phyloP scores from a whole-genome alignment of 2,113 vertebrate species.

The Arothron firmamentum region DNA sequence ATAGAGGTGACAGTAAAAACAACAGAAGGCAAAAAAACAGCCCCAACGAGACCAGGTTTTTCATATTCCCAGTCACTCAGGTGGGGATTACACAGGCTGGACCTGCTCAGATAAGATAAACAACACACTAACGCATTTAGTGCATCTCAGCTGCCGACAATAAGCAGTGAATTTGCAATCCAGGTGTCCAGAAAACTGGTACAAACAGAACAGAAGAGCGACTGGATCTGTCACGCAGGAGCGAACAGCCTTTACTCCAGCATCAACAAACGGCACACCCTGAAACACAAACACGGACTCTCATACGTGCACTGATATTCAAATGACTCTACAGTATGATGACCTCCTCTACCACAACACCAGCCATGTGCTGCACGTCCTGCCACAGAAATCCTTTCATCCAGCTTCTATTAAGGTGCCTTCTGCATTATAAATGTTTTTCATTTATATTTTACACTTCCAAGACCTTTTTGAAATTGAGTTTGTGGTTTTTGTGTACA shows the following conservation, averaged over 20 bases:
- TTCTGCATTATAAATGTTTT: too few relatives aligned
- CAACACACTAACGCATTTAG: too few relatives aligned
- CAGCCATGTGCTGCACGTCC: neutral
- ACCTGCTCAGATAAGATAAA: too few relatives aligned
- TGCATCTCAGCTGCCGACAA: too few relatives aligned
- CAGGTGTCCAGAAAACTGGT: neutral
- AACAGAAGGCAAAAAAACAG: neutral
- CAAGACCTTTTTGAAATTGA: too few relatives aligned
- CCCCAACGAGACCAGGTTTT: neutral
- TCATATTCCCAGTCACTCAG: too few relatives aligned
- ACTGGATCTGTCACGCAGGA: neutral
- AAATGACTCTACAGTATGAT: neutral
- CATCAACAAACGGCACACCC: constrained; percentile 42
- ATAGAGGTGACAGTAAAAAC: neutral
- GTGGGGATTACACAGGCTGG: too few relatives aligned
- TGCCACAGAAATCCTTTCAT: too few relatives aligned
- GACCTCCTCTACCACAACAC: neutral
- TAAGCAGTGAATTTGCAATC: too few relatives aligned
- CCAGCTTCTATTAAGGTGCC: too few relatives aligned
- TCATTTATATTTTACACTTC: too few relatives aligned
- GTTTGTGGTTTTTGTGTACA: too few relatives aligned
- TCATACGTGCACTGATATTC: constrained; percentile 14
- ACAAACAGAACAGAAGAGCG: neutral
- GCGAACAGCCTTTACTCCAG: constrained; percentile 4
- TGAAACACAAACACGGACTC: constrained; percentile 62